Evolutionary conservation across 1,140 invertebrate genomes (phyloP).

Genomic region (Cataglyphis hispanica): DNA sequence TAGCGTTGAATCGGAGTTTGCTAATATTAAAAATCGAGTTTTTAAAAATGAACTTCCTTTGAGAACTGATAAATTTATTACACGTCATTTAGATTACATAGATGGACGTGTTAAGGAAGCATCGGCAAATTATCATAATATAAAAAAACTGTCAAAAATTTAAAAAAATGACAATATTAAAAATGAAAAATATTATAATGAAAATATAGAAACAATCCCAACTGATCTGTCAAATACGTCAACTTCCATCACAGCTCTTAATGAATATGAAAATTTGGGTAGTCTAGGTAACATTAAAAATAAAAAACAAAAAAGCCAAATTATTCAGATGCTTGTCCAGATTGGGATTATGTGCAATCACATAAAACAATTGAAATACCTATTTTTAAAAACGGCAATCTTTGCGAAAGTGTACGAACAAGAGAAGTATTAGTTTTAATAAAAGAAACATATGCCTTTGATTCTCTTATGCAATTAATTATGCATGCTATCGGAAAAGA

Average conservation of each 20-base stretch:
- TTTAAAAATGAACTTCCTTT: constrained; percentile 14
- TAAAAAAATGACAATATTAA: background rate
- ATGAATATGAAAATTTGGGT: constrained; percentile 15
- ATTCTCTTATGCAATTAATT: background rate
- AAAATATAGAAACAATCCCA: too few species aligned
- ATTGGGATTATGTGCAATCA: constrained; percentile 5
- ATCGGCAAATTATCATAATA: background rate
- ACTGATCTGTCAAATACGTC: background rate
- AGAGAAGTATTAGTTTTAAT: background rate
- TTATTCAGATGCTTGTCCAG: constrained; percentile 5
- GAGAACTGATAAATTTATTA: constrained; percentile 8
- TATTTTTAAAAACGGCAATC: background rate
- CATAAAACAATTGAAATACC: constrained; percentile 3
- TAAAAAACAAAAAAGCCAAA: background rate
- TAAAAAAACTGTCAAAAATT: background rate
- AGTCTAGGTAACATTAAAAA: background rate
- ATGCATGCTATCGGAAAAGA: constrained; percentile 15
- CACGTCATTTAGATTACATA: constrained; percentile 10
- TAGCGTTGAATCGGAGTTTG: background rate
- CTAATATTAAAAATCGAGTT: background rate
- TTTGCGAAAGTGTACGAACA: background rate
- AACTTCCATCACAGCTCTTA: background rate
- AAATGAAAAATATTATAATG: background rate
- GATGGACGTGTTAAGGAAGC: constrained; percentile 12
- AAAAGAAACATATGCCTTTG: constrained; percentile 26